Evolutionary conservation across 2,113 vertebrate genomes (phyloP), one percentile per base, ranked within the genome.

Genomic region (Ictalurus punctatus): DNA sequence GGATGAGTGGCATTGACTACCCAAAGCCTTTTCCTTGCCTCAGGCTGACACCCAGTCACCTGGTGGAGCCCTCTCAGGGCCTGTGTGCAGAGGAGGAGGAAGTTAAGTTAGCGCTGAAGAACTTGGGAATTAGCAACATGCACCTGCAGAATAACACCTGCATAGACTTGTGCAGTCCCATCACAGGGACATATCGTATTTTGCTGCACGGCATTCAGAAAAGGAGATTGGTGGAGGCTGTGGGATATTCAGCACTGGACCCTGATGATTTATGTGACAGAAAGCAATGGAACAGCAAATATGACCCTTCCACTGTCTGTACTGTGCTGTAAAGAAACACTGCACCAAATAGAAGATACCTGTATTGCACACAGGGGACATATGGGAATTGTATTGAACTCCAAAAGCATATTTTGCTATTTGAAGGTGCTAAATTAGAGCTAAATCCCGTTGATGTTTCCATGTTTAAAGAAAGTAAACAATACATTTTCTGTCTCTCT

Each of bases 171-270:
- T 92, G 89, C 86, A 96, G 93, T 88, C 93, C 95, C 0, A 74
- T 96, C 83, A 96, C 95, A 0, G 96, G 96, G 13, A 93, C 92
- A 27, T 96, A 96, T 88, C 92, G 95, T 0, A 96, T 96, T 92
- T 89, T 96, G 0, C 92, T 95, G 48, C 95, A 96, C 80, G 94
- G 91, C 25, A 93, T 93, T 40, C 96, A 96, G 93, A 96, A 95
- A 90, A 90, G 94, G 54, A 92, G 91, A 67, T 90, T 88, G 0
- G 91, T 93, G 73, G 95, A 95, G 84, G 92, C 91, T 0, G 90
- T 94, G 0, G 91, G 94, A 84, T 96, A 94, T 69, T 91, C 94
- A 0, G 79, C 83, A 6, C 82, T 94, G 67, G 69, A 91, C 23
- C 93, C 94, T 0, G 92, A 94, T 0, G 92, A 95, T 19, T 95